These are phyloP conservation scores for Drosophila dunni DNA, from an alignment of 1,140 invertebrate species.

Conservation along the genomic window DNA sequence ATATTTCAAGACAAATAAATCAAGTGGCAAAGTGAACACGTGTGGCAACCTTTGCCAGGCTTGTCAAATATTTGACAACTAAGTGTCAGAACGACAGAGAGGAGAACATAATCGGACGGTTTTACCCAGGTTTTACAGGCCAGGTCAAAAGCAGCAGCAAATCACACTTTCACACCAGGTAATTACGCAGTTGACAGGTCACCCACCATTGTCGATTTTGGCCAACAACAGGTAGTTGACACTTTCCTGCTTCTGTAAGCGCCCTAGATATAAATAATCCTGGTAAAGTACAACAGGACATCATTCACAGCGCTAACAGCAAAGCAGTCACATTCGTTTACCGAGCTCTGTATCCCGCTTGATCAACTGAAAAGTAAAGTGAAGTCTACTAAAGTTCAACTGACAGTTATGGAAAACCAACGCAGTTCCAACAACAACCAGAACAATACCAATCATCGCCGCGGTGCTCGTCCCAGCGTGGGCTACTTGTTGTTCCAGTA, in stretches of 20 bases:
- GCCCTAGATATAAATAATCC: constrained; percentile 76
- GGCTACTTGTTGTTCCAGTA: constrained; percentile 74
- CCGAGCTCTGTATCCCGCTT: neutral
- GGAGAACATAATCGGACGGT: constrained; percentile 13
- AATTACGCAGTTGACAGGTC: constrained; percentile 67
- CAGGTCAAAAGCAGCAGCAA: neutral
- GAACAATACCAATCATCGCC: constrained; percentile 39
- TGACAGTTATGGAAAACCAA: constrained; percentile 55
- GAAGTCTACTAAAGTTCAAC: neutral
- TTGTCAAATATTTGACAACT: constrained; percentile 48
- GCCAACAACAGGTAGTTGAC: constrained; percentile 12
- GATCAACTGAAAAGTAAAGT: neutral
- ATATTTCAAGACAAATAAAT: constrained; percentile 6
- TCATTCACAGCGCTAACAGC: constrained; percentile 70
- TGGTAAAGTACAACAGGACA: constrained; percentile 63
- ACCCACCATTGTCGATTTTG: constrained; percentile 6
- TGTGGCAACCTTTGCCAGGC: constrained; percentile 6
- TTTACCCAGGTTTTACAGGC: constrained; percentile 18
- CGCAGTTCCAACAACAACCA: constrained; percentile 24
- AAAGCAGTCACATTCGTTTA: constrained; percentile 53
- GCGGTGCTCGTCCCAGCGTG: constrained; percentile 61
- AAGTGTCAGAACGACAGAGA: constrained; percentile 5
- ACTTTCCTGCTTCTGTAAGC: constrained; percentile 35
- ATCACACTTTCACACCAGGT: constrained; percentile 53
- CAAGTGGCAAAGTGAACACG: neutral